Evolutionary conservation across 92 coral and sea anemone species (phyloP).

Genomic region (Porites rus): DNA sequence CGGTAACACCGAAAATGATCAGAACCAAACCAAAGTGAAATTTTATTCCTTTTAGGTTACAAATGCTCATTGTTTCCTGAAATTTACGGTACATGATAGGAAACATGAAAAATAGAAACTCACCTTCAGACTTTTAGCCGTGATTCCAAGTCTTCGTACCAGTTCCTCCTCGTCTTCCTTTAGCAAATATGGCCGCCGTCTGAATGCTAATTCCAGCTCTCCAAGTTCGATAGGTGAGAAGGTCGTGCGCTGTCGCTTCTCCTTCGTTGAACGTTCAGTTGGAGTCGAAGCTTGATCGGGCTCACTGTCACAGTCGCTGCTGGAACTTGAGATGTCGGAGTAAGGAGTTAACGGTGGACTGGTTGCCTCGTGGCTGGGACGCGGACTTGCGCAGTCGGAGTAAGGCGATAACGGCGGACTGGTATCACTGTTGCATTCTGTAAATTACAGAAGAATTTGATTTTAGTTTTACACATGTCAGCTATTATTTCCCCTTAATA

Average conservation of each 20-base stretch:
- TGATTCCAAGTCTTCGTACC: conserved; percentile 26
- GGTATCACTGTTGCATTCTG: neutral
- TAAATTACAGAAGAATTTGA: too few relatives aligned
- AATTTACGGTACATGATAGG: too few relatives aligned
- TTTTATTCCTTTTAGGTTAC: too few relatives aligned
- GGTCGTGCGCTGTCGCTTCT: conserved; percentile 42
- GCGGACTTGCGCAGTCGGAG: neutral
- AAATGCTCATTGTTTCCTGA: too few relatives aligned
- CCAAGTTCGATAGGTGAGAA: conserved; percentile 24
- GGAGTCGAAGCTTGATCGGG: conserved; percentile 13
- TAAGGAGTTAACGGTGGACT: conserved; percentile 9
- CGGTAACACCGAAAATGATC: too few relatives aligned
- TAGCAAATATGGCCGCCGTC: conserved; percentile 13
- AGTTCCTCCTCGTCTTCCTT: conserved; percentile 6
- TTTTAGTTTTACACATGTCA: too few relatives aligned
- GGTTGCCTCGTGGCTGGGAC: neutral
- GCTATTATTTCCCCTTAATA: too few relatives aligned
- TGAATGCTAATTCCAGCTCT: conserved; percentile 32
- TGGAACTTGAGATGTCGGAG: neutral
- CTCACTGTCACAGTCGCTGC: conserved; percentile 26
- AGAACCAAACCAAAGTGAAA: too few relatives aligned
- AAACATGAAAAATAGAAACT: neutral
- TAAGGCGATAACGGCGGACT: neutral
- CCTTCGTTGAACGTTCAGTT: conserved; percentile 3
- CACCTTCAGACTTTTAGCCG: conserved; percentile 24